Evolutionary conservation across 2,888 invertebrate species (phyloP).

Genomic region (Melanotus villosus): DNA sequence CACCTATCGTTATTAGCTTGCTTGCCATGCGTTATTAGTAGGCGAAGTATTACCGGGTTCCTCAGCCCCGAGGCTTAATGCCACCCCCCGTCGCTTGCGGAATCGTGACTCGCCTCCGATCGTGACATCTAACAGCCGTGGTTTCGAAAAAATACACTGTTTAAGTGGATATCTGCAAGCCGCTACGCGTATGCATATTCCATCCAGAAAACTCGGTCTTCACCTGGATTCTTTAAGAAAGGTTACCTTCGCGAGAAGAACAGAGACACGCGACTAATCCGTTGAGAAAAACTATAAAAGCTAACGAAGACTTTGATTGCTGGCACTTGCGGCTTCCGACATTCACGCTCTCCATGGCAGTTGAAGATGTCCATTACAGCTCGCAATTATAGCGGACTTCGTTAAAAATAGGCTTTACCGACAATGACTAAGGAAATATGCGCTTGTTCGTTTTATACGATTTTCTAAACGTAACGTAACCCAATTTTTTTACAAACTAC

Average conservation of each 20-base stretch:
- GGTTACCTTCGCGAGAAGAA: neutral
- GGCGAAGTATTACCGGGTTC: conserved; percentile 60
- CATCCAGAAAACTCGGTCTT: conserved; percentile 15
- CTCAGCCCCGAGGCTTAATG: conserved; percentile 53
- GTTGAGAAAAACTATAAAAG: conserved; percentile 46
- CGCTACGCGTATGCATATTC: conserved; percentile 33
- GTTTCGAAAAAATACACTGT: conserved; percentile 35
- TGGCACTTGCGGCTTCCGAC: conserved; percentile 63
- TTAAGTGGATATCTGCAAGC: conserved; percentile 42
- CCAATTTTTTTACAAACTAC: neutral
- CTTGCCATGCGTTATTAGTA: conserved; percentile 36
- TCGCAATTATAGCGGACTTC: conserved; percentile 59
- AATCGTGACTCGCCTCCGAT: conserved; percentile 65
- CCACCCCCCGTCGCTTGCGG: conserved; percentile 59
- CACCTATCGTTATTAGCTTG: conserved; percentile 62
- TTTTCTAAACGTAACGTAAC: neutral
- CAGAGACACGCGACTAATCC: conserved; percentile 18
- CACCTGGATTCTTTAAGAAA: neutral
- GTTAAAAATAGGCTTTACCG: conserved; percentile 56
- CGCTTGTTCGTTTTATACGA: neutral
- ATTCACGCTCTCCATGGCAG: conserved; percentile 60
- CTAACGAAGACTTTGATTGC: conserved; percentile 59
- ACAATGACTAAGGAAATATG: conserved; percentile 29
- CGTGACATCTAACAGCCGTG: conserved; percentile 61
- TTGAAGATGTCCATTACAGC: conserved; percentile 62